These are phyloP conservation scores for Amphipoea oculea DNA, from an alignment of 2,888 invertebrate species.

Conservation along the genomic window DNA sequence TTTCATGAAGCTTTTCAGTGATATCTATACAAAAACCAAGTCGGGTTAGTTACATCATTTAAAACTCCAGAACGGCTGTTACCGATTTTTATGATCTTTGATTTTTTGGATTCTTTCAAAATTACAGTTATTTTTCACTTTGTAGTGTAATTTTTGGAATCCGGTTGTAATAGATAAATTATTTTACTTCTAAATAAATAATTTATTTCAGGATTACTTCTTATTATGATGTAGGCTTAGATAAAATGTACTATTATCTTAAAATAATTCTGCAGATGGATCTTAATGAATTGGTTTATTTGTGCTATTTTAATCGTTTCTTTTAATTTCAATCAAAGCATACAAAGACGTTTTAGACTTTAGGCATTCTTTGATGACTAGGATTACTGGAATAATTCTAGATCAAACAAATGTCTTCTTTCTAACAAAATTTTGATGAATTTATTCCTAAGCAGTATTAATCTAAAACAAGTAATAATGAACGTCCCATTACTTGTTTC, in stretches of 20 bases:
- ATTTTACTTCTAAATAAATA: background rate
- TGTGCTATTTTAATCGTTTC: background rate
- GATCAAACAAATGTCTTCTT: background rate
- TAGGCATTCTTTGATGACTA: constrained; percentile 11
- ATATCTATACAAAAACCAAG: background rate
- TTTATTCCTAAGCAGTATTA: background rate
- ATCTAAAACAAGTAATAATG: background rate
- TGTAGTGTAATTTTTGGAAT: too few relatives aligned
- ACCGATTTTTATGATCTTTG: too few relatives aligned
- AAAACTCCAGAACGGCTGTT: too few relatives aligned
- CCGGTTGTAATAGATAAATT: background rate
- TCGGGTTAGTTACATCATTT: too few relatives aligned
- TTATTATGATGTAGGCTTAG: too few relatives aligned
- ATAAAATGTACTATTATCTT: background rate
- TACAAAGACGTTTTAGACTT: constrained; percentile 4
- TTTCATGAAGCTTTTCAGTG: background rate
- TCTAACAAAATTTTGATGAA: background rate
- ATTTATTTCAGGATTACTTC: background rate
- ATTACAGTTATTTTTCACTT: too few relatives aligned
- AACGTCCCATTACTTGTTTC: background rate
- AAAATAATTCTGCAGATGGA: constrained; percentile 8
- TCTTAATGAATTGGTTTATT: constrained; percentile 13
- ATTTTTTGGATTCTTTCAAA: too few relatives aligned
- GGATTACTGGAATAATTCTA: constrained; percentile 1
- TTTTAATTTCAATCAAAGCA: constrained; percentile 27